Evolutionary conservation across 2,888 invertebrate genomes (phyloP).

Genomic region (Nomada ferruginata): DNA sequence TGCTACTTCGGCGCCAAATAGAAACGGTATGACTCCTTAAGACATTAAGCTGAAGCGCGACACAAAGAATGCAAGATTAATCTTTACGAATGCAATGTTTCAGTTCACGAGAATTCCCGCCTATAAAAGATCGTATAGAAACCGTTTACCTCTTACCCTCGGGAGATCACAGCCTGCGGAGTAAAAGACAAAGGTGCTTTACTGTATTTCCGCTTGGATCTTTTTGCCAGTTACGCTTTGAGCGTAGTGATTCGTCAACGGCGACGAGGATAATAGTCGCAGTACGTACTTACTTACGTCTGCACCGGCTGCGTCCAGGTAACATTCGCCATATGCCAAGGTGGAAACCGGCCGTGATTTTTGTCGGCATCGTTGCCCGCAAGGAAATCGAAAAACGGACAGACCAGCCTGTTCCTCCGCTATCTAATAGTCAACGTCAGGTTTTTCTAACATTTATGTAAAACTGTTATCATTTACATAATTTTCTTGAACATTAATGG

Average conservation of each 20-base stretch:
- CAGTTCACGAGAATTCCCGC: conserved; percentile 5
- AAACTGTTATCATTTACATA: not conserved
- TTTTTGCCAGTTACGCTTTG: conserved; percentile 34
- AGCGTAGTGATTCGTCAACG: conserved; percentile 42
- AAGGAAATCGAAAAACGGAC: conserved; percentile 60
- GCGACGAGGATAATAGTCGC: conserved; percentile 63
- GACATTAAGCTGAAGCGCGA: conserved; percentile 16
- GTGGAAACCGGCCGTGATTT: conserved; percentile 75
- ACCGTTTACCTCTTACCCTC: not conserved
- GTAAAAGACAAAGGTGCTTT: conserved; percentile 27
- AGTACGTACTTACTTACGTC: conserved; percentile 23
- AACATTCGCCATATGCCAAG: conserved; percentile 80
- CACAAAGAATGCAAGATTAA: conserved; percentile 30
- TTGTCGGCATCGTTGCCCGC: conserved; percentile 46
- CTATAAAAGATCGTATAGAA: conserved; percentile 18
- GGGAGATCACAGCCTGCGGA: not conserved
- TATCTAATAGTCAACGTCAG: not conserved
- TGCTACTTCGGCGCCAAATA: conserved; percentile 7
- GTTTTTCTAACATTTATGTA: conserved; percentile 3
- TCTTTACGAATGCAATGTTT: not conserved
- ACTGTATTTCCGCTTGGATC: conserved; percentile 38
- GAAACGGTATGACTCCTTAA: conserved; percentile 10
- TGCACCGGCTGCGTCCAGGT: conserved; percentile 72
- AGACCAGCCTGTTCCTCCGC: conserved; percentile 13
- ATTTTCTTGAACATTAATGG: not conserved